Evolutionary conservation across 2,113 vertebrate genomes (phyloP).

Genomic region (Xerus inauris): DNA sequence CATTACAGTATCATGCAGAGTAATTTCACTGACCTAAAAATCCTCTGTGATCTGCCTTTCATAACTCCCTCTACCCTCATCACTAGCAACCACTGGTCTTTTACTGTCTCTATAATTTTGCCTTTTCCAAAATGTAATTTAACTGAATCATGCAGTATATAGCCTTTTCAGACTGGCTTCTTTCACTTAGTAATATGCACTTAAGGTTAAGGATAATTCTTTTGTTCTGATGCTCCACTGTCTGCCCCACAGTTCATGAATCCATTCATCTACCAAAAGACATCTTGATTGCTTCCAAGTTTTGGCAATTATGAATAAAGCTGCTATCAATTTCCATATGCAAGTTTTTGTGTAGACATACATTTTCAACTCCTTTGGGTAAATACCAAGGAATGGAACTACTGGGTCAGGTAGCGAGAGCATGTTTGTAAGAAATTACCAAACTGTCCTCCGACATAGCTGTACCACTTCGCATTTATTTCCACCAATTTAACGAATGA

Average conservation of each 20-base stretch:
- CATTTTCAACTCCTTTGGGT: background rate
- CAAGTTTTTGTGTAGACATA: background rate
- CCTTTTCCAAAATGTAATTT: background rate
- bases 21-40: background rate
- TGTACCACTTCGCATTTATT: background rate
- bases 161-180: background rate
- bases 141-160: background rate
- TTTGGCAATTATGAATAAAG: constrained; percentile 6
- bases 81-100: background rate
- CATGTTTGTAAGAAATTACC: background rate
- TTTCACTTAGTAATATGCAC: background rate
- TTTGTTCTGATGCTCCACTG: background rate
- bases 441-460: background rate
- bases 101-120: background rate
- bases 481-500: background rate
- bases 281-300: background rate
- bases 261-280: background rate
- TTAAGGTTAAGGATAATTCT: background rate
- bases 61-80: background rate
- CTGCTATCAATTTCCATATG: background rate
- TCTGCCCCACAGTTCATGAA: background rate
- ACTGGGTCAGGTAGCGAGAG: background rate
- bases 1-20: background rate
- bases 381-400: background rate
- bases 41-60: constrained; percentile 9